A percentile compares a stretch with the other conserved stretches of the same genome.
These are phyloP conservation scores for Poeciliopsis occidentalis DNA, from an alignment of 2,113 vertebrate species.

Conservation along the genomic window DNA sequence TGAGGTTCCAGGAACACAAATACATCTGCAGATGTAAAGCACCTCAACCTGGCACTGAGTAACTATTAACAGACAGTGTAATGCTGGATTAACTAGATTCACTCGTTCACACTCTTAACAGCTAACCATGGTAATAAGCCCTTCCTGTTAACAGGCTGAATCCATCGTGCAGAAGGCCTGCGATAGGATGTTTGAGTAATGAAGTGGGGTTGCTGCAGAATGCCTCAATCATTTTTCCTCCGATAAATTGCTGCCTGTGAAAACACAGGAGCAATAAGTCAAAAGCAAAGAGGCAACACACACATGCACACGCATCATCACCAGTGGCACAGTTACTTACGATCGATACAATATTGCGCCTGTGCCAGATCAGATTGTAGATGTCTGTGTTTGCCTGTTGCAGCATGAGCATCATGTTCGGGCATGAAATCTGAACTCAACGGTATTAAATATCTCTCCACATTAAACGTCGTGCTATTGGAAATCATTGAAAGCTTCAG, in stretches of 20 bases:
- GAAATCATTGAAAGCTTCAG: slow-evolving; percentile 19
- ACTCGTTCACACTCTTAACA: slow-evolving; percentile 7
- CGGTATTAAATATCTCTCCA: slow-evolving; percentile 8
- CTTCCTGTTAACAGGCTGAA: slow-evolving; percentile 30
- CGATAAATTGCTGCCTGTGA: slow-evolving; percentile 42
- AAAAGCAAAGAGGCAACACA: slow-evolving; percentile 44
- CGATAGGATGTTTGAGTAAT: slow-evolving; percentile 48
- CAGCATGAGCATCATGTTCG: slow-evolving; percentile 19
- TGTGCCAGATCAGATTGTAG: slow-evolving; percentile 20
- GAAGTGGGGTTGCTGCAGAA: slow-evolving; percentile 37
- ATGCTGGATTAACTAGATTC: slow-evolving; percentile 7
- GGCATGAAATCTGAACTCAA: slow-evolving; percentile 7
- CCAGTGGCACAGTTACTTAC: slow-evolving; percentile 17
- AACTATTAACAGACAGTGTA: slow-evolving; percentile 10
- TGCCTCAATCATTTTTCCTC: slow-evolving; percentile 36
- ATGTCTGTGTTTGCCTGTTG: slow-evolving; percentile 1
- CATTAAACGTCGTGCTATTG: slow-evolving; percentile 1
- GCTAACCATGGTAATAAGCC: slow-evolving; percentile 37
- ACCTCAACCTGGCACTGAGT: not conserved
- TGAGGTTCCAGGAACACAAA: not conserved
- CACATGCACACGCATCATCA: slow-evolving; percentile 5
- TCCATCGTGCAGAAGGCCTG: slow-evolving; percentile 4
- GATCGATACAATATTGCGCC: slow-evolving; percentile 36
- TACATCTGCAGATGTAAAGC: not conserved
- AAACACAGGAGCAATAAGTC: slow-evolving; percentile 47